Percentiles rank a stretch among this genome's conserved stretches.
Conservation (phyloP, 2,888 invertebrate genomes). For the Stenchaetothrips biformis region DNA sequence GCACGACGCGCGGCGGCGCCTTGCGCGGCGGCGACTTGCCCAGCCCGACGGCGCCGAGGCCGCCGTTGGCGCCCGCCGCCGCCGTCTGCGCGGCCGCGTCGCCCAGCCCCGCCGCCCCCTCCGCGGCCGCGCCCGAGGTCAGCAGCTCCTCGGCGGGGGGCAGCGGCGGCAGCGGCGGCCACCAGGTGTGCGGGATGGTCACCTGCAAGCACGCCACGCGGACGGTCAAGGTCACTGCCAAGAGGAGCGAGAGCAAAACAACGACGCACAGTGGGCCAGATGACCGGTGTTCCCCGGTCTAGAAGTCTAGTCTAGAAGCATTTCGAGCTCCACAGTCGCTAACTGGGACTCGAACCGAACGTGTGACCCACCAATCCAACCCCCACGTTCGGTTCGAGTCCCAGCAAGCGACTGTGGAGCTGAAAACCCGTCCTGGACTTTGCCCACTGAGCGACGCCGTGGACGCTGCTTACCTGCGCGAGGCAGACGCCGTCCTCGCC, state of each 20-base stretch:
- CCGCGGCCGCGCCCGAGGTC: constrained; percentile 50
- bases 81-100: constrained; percentile 47
- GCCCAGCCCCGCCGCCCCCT: constrained; percentile 47
- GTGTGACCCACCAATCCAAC: no score
- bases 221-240: constrained; percentile 22
- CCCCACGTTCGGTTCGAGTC: no score
- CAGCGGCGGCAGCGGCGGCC: constrained; percentile 68
- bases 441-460: not conserved
- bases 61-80: constrained; percentile 52
- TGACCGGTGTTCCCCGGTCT: no score
- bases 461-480: constrained; percentile 53
- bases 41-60: constrained; percentile 30
- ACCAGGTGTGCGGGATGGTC: constrained; percentile 86
- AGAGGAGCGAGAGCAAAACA: constrained; percentile 37
- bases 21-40: constrained; percentile 47
- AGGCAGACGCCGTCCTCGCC: constrained; percentile 90
- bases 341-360: no score
- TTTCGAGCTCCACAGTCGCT: no score
- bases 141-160: constrained; percentile 35
- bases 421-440: no score
- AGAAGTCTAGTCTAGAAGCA: no score
- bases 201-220: constrained; percentile 78
- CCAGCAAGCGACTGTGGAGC: no score
- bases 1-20: constrained; percentile 68
- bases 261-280: not conserved